Percentiles rank a stretch among this genome's conserved stretches.
Evolutionary conservation across 2,888 invertebrate species (phyloP).

Genomic region (Kryphioiulus occultus): DNA sequence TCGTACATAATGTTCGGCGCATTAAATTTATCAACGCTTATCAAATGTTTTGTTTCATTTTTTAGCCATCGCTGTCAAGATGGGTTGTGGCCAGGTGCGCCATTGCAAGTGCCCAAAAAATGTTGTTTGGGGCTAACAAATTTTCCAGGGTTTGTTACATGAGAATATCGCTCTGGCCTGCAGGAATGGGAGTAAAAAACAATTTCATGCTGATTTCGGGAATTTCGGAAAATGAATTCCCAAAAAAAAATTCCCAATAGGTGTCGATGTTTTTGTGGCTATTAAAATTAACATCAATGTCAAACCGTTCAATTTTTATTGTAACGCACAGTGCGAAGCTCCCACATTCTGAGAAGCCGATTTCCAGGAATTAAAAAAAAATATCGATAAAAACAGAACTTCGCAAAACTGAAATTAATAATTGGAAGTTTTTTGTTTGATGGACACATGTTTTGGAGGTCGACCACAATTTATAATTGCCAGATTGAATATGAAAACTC

Average conservation of each 20-base stretch:
- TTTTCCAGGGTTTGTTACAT: background rate
- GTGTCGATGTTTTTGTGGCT: background rate
- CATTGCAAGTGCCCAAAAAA: background rate
- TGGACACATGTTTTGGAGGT: no score
- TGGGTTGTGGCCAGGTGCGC: background rate
- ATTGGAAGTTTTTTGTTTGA: no score
- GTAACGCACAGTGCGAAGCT: background rate
- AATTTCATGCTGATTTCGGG: constrained; percentile 3
- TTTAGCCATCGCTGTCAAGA: background rate
- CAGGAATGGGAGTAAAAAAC: background rate
- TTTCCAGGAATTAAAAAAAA: background rate
- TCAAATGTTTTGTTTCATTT: constrained; percentile 3
- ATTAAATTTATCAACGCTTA: constrained; percentile 23
- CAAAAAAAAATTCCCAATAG: no score
- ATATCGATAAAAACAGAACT: no score
- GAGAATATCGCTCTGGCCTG: background rate
- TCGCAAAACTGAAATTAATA: background rate
- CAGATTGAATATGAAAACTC: no score
- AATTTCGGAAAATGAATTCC: background rate
- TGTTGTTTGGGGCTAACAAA: background rate
- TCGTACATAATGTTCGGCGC: background rate
- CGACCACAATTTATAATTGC: no score
- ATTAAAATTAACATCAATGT: constrained; percentile 23
- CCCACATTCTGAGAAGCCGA: background rate
- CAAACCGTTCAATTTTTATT: background rate